Conservation (phyloP, 2,113 vertebrate genomes). For the Datnioides undecimradiatus region DNA sequence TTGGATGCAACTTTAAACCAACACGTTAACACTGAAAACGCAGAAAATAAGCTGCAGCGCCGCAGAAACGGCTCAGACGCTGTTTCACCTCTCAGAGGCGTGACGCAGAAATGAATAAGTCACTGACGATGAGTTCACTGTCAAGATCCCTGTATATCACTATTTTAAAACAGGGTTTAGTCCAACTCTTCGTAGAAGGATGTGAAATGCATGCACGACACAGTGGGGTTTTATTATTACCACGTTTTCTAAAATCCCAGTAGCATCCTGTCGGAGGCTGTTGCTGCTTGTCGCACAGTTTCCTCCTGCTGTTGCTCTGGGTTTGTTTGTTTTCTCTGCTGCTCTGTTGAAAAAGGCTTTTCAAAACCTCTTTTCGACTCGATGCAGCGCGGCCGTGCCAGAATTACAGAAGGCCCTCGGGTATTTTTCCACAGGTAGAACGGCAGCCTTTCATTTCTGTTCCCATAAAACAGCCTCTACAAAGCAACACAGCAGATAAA, state of each 20-base stretch:
- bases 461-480: not conserved
- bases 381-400: too few species aligned
- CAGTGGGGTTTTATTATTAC: not conserved
- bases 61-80: not conserved
- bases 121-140: not conserved
- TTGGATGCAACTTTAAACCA: constrained; percentile 45
- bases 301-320: not conserved
- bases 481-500: too few species aligned
- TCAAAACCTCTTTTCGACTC: too few species aligned
- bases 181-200: not conserved
- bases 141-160: too few species aligned
- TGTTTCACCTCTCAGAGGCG: not conserved
- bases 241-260: not conserved
- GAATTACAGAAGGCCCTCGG: not conserved
- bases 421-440: not conserved
- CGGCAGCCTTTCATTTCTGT: not conserved
- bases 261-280: not conserved
- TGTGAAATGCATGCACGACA: not conserved
- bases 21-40: not conserved
- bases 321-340: not conserved
- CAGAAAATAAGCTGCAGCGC: not conserved
- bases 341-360: too few species aligned
- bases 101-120: not conserved
- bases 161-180: not conserved
- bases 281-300: not conserved